Conservation (phyloP, 2,797 vertebrate genomes). For the Gymnothorax reevesii region DNA sequence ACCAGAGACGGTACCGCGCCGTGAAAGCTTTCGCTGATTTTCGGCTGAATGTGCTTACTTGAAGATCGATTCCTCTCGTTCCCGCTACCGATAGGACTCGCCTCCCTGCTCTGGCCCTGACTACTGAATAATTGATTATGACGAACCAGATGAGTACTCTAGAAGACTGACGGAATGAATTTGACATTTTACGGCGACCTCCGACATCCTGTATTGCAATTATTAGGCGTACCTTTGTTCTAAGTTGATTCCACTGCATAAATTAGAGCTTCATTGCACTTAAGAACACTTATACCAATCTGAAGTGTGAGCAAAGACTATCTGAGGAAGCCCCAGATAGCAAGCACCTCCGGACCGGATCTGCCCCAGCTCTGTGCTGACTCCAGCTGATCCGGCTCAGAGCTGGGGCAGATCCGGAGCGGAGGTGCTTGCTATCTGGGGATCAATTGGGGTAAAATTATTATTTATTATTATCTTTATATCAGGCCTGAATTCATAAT, state of each 20-base stretch:
- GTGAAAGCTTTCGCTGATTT: not conserved
- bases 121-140: not conserved
- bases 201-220: not conserved
- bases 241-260: constrained; percentile 10
- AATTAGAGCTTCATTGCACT: not conserved
- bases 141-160: not conserved
- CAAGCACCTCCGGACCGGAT: too few relatives aligned
- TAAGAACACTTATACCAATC: not conserved
- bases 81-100: not conserved
- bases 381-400: too few relatives aligned
- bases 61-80: not conserved
- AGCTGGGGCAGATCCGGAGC: too few relatives aligned
- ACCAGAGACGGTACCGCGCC: not conserved
- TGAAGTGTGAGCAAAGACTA: not conserved
- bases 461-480: not conserved
- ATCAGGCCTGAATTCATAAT: not conserved
- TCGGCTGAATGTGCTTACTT: not conserved
- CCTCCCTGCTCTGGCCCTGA: not conserved
- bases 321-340: not conserved
- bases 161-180: not conserved
- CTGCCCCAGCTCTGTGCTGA: too few relatives aligned
- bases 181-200: constrained; percentile 15
- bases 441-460: not conserved
- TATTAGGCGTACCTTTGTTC: not conserved
- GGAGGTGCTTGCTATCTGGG: too few relatives aligned